Evolutionary conservation across 1,140 invertebrate species (phyloP).

Genomic region (Drosophila prosaltans): DNA sequence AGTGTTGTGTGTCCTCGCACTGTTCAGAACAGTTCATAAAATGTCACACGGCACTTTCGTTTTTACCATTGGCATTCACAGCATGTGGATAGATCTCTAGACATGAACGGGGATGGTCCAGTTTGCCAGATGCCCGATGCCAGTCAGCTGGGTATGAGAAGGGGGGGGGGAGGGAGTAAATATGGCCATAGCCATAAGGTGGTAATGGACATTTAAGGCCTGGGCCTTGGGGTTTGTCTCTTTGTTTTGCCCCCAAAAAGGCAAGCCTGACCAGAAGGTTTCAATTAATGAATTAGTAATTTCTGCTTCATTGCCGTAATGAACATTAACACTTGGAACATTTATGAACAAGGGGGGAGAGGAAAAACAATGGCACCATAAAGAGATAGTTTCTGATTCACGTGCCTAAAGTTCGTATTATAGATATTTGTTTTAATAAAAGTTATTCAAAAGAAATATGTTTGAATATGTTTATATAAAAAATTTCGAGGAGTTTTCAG

Average conservation of each 20-base stretch:
- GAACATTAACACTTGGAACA: slow-evolving; percentile 44
- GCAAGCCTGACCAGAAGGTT: slow-evolving; percentile 39
- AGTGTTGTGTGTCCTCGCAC: slow-evolving; percentile 36
- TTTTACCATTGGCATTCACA: slow-evolving; percentile 74
- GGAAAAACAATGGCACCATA: not conserved
- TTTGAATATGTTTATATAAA: no score
- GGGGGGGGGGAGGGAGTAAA: not conserved
- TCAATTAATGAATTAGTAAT: slow-evolving; percentile 82
- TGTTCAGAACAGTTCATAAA: slow-evolving; percentile 72
- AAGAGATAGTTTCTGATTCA: no score
- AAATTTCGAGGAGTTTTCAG: no score
- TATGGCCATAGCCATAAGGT: not conserved
- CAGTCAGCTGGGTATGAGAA: not conserved
- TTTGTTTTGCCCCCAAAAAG: not conserved
- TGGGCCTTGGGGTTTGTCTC: slow-evolving; percentile 16
- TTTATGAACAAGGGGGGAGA: not conserved
- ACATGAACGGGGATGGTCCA: not conserved
- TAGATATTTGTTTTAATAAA: no score
- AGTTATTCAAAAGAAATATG: no score
- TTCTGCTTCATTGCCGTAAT: slow-evolving; percentile 69
- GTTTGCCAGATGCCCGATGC: not conserved
- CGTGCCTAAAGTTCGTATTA: no score
- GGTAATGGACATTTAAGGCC: slow-evolving; percentile 40
- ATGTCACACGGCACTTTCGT: slow-evolving; percentile 74
- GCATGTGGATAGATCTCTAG: slow-evolving; percentile 46